Evolutionary conservation across 2,113 vertebrate genomes (phyloP).

Genomic region (Panthera uncia): DNA sequence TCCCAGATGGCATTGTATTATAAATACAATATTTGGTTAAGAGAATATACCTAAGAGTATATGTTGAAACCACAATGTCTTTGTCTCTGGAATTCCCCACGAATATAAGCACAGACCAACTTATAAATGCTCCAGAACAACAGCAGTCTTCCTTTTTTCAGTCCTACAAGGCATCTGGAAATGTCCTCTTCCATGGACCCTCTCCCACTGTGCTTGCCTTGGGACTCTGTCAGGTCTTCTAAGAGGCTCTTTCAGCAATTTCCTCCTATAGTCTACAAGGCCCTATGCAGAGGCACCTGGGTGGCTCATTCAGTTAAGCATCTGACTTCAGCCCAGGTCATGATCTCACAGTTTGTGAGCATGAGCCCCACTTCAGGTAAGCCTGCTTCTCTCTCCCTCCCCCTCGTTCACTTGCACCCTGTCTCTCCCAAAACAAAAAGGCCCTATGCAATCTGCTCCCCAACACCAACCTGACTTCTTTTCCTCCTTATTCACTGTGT

Average conservation of each 20-base stretch:
- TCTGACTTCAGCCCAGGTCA: too few relatives aligned
- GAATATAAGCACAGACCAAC: neutral
- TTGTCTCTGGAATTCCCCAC: neutral
- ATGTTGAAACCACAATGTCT: neutral
- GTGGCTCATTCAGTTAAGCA: too few relatives aligned
- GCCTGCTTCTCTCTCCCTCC: too few relatives aligned
- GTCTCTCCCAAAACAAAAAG: neutral
- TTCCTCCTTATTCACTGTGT: neutral
- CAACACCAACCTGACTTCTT: neutral
- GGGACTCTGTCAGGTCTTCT: neutral
- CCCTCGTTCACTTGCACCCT: too few relatives aligned
- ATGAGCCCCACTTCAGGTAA: too few relatives aligned
- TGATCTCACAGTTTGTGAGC: too few relatives aligned
- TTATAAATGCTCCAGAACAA: neutral
- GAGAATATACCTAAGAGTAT: neutral
- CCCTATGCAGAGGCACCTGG: neutral
- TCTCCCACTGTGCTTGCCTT: neutral
- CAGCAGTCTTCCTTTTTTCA: neutral
- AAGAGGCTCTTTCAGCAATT: neutral
- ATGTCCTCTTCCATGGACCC: neutral
- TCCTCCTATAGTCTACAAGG: neutral
- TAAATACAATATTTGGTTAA: neutral
- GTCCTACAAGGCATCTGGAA: neutral
- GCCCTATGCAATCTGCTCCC: neutral
- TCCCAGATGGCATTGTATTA: neutral